phyloP scores from a whole-genome alignment of 2,888 invertebrate genomes.

The Mellilla xanthometata region DNA sequence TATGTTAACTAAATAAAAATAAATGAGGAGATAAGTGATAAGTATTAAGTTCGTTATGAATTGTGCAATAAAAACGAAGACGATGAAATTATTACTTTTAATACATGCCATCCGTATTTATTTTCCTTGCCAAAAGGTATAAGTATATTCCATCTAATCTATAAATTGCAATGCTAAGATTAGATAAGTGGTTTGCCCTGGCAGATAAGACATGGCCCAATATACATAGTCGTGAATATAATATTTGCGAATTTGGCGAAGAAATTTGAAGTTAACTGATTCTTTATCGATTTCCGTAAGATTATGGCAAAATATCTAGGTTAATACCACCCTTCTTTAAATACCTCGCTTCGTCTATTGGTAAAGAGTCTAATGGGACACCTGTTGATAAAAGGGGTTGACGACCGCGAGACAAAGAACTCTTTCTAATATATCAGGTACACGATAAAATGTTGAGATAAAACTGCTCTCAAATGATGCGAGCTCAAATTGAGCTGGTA shows the following conservation, averaged over 20 bases:
- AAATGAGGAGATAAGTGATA: no score
- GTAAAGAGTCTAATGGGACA: conserved; percentile 52
- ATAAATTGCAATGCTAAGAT: conserved; percentile 10
- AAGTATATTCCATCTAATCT: neutral
- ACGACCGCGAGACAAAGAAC: conserved; percentile 57
- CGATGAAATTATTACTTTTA: no score
- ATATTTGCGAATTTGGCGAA: conserved; percentile 14
- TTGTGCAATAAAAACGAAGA: no score
- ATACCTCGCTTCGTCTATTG: conserved; percentile 28
- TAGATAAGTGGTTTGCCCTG: conserved; percentile 1
- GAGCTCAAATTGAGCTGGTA: neutral
- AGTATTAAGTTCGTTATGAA: no score
- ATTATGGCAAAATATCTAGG: conserved; percentile 28
- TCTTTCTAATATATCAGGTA: conserved; percentile 50
- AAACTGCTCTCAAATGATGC: neutral
- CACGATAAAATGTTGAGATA: conserved; percentile 32
- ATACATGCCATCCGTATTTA: neutral
- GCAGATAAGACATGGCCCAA: conserved; percentile 6
- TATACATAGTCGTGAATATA: conserved; percentile 6
- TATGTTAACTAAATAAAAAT: no score
- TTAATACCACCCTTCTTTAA: conserved; percentile 33
- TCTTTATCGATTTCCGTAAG: conserved; percentile 30
- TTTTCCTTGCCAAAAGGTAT: neutral
- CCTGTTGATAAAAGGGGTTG: conserved; percentile 60
- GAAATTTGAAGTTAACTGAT: conserved; percentile 18